Evolutionary conservation across 1,140 invertebrate species (phyloP), one percentile per base, ranked within the genome.

Genomic region (Drosophila burlai): DNA sequence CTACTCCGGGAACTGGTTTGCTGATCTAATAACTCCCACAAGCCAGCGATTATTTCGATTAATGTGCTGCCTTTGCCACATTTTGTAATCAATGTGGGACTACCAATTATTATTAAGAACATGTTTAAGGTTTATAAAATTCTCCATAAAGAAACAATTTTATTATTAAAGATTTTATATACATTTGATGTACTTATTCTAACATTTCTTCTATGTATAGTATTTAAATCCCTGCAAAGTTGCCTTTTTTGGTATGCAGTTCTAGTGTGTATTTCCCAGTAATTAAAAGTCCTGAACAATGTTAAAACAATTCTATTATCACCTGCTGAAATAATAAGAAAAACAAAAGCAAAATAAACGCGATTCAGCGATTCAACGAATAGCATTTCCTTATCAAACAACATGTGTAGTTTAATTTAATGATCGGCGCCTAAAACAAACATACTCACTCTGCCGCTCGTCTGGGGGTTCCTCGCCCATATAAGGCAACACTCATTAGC

Each of bases 331-430:
- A 24, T 38, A 55, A 55, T 24, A 38, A 16, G 4, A 21, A 24
- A 55, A 24, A 52, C 49, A 21, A 34, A 26, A 11, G 46, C 10
- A 69, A 72, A 67, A 18, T 13, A 36, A 45, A 46, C 24, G 24
- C 46, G 1, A 47, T 47, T 47, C 45, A 9, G 46, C 38, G 24
- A 45, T 71, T 66, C 34, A 31, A 60, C 60, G 11, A 68, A 71
- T 73, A n/a, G 21, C 67, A 61, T 52, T 73, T 74, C 72, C 71
- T 75, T 75, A 75, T 75, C 72, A 42, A 55, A 42, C 3, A 73
- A 72, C 55, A 75, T 57, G 21, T 75, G 59, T 75, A 64, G 58
- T 75, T 42, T 75, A 75, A 75, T 57, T 64, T 75, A 75, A 75
- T 64, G 72, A 75, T 75, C 50, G 74, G 74, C 72, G 60, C 61